Evolutionary conservation across 2,797 vertebrate genomes (phyloP).

Genomic region (Rousettus madagascariensis): DNA sequence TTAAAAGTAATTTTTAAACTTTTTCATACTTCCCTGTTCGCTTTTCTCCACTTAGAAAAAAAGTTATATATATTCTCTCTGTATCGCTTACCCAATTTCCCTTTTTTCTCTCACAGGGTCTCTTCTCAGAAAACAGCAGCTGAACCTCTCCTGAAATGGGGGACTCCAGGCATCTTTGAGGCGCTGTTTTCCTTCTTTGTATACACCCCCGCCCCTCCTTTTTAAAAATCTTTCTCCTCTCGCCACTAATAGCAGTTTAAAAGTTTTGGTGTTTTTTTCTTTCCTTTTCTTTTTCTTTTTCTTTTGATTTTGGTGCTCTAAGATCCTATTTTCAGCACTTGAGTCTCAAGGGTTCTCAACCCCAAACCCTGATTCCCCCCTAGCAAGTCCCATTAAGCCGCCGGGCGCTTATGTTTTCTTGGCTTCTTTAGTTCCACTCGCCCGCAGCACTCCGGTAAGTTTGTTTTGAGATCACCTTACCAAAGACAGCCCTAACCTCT

Average conservation of each 20-base stretch:
- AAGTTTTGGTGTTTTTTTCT: background rate
- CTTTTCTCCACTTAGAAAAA: background rate
- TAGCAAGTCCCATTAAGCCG: conserved; percentile 75
- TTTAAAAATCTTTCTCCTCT: background rate
- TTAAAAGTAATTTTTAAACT: background rate
- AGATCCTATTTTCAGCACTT: conserved; percentile 75
- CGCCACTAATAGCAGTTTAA: background rate
- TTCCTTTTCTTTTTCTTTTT: too few relatives aligned
- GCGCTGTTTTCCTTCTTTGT: background rate
- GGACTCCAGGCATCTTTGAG: background rate
- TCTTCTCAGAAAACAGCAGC: background rate
- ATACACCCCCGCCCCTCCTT: background rate
- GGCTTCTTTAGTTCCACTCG: conserved; percentile 77
- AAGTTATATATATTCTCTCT: background rate
- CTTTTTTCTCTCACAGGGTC: background rate
- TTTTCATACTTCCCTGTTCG: background rate
- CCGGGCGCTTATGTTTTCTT: conserved; percentile 73
- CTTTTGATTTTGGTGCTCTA: conserved; percentile 20
- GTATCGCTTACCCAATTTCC: background rate
- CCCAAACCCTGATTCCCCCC: background rate
- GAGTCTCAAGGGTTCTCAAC: conserved; percentile 54
- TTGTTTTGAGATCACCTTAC: conserved; percentile 86
- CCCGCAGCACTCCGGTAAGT: conserved; percentile 75
- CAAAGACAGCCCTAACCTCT: conserved; percentile 73
- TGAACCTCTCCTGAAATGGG: background rate